phyloP scores from a whole-genome alignment of 2,797 vertebrate genomes.

The Craterocephalus amniculus region DNA sequence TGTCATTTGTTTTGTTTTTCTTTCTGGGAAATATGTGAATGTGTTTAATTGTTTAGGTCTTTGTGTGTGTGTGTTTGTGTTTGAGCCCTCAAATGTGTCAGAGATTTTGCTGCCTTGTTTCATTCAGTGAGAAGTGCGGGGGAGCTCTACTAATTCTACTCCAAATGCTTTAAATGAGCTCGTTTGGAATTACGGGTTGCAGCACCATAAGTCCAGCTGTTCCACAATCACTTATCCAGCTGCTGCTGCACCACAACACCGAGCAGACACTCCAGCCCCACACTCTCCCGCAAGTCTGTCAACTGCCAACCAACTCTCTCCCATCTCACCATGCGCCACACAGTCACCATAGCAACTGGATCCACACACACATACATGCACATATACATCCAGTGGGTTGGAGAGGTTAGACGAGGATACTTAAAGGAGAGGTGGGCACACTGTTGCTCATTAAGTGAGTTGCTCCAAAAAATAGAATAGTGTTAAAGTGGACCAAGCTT shows the following conservation, averaged over 20 bases:
- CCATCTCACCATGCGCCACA: conserved; percentile 76
- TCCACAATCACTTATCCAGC: conserved; percentile 56
- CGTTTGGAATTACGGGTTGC: conserved; percentile 71
- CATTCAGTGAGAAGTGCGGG: conserved; percentile 78
- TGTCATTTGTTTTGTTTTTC: conserved; percentile 35
- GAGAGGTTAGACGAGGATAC: conserved; percentile 80
- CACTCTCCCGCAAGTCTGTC: conserved; percentile 78
- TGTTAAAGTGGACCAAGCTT: conserved; percentile 70
- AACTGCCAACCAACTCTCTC: conserved; percentile 77
- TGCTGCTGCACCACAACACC: conserved; percentile 47
- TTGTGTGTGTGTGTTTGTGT: conserved; percentile 71
- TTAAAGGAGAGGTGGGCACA: conserved; percentile 67
- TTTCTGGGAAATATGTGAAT: conserved; percentile 53
- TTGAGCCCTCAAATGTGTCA: conserved; percentile 70
- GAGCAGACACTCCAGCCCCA: conserved; percentile 65
- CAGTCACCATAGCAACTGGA: conserved; percentile 85
- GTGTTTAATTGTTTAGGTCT: conserved; percentile 74
- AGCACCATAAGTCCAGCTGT: conserved; percentile 73
- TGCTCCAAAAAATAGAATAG: conserved; percentile 72
- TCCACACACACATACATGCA: conserved; percentile 54
- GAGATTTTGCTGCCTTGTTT: conserved; percentile 75
- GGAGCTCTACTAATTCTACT: conserved; percentile 77
- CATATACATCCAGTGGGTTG: conserved; percentile 46
- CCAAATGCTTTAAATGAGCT: conserved; percentile 74
- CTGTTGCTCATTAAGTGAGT: conserved; percentile 73